These are phyloP conservation scores for Drosophila takahashii DNA, from an alignment of 1,140 invertebrate species.

Conservation along the genomic window DNA sequence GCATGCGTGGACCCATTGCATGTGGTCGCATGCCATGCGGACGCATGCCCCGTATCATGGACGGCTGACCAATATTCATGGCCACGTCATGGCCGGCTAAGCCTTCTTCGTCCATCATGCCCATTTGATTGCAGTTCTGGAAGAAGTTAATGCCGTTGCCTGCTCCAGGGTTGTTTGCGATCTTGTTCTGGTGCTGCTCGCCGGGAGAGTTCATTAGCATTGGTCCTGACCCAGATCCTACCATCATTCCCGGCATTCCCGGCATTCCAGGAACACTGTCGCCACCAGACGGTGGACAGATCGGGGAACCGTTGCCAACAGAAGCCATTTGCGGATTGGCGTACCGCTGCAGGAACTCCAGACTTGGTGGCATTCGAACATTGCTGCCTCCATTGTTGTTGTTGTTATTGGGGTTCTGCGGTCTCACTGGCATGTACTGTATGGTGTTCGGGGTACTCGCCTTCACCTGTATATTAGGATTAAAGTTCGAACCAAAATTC, in stretches of 20 bases:
- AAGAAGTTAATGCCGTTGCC: conserved; percentile 80
- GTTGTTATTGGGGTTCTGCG: conserved; percentile 89
- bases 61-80: conserved; percentile 77
- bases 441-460: conserved; percentile 98
- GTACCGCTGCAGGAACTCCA: conserved; percentile 96
- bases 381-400: conserved; percentile 71
- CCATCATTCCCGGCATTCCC: conserved; percentile 54
- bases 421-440: conserved; percentile 97
- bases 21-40: conserved; percentile 68
- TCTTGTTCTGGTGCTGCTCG: conserved; percentile 57
- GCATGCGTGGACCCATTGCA: conserved; percentile 49
- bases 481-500: conserved; percentile 75
- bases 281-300: conserved; percentile 5
- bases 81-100: conserved; percentile 86
- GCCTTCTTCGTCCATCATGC: conserved; percentile 61
- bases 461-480: conserved; percentile 95
- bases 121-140: conserved; percentile 85
- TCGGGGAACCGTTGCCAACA: conserved; percentile 87
- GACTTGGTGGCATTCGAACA: conserved; percentile 92
- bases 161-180: conserved; percentile 45
- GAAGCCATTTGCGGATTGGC: conserved; percentile 89
- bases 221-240: conserved; percentile 76
- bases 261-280: conserved; percentile 42
- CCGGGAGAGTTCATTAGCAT: conserved; percentile 43
- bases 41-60: conserved; percentile 75